phyloP scores from a whole-genome alignment of 2,888 invertebrate genomes.

The Ormyrus pomaceus region DNA sequence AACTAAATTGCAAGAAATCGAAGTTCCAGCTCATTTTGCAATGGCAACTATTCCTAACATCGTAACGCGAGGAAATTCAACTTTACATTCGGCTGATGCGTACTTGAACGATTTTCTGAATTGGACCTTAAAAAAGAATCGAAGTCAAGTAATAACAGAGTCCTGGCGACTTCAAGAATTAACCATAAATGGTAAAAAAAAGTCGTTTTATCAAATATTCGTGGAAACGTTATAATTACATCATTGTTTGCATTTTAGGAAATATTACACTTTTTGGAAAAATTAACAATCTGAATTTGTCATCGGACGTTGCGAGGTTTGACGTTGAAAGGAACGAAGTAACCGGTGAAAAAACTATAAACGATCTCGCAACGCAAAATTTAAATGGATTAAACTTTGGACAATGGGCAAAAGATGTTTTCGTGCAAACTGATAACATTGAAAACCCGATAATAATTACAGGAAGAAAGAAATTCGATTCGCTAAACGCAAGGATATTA shows the following conservation, averaged over 20 bases:
- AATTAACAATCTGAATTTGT: slow-evolving; percentile 77
- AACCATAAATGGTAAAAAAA: slow-evolving; percentile 60
- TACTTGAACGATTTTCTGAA: slow-evolving; percentile 74
- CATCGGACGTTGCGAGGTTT: slow-evolving; percentile 77
- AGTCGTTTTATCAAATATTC: no score
- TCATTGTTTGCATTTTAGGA: slow-evolving; percentile 63
- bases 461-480: slow-evolving; percentile 76
- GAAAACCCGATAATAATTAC: slow-evolving; percentile 74
- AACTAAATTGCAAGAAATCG: slow-evolving; percentile 62
- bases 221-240: not conserved
- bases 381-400: slow-evolving; percentile 76
- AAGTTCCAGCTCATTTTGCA: slow-evolving; percentile 57
- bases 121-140: slow-evolving; percentile 78
- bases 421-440: slow-evolving; percentile 68
- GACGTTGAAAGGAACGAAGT: slow-evolving; percentile 74
- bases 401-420: slow-evolving; percentile 76
- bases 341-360: slow-evolving; percentile 74
- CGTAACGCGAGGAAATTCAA: slow-evolving; percentile 56
- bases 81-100: slow-evolving; percentile 49
- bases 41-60: slow-evolving; percentile 58
- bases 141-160: slow-evolving; percentile 75
- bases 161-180: slow-evolving; percentile 74
- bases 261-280: slow-evolving; percentile 67
- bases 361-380: slow-evolving; percentile 71
- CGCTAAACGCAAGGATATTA: slow-evolving; percentile 60